These are phyloP conservation scores for Tapirus terrestris DNA, from an alignment of 2,113 vertebrate genomes.

Conservation along the genomic window DNA sequence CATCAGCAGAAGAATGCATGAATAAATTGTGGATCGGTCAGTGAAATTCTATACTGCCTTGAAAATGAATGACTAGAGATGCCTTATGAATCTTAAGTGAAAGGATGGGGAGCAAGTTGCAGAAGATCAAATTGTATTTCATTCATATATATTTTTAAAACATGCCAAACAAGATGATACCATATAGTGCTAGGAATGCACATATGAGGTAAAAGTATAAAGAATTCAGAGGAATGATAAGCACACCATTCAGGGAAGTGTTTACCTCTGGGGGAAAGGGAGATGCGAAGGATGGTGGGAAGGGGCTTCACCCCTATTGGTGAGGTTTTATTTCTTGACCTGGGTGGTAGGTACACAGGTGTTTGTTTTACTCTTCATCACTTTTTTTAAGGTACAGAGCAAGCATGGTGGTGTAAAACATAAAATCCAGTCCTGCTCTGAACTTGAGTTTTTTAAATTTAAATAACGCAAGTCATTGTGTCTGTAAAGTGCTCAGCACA, in stretches of 20 bases:
- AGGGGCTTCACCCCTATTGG: not conserved
- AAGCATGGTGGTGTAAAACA: not conserved
- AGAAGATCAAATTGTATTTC: not conserved
- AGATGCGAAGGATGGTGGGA: not conserved
- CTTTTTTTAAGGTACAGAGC: not conserved
- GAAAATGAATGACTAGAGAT: not conserved
- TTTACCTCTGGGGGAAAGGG: not conserved
- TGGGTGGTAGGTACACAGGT: not conserved
- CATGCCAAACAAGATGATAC: not conserved
- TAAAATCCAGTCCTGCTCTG: not conserved
- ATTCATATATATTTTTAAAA: conserved; percentile 14
- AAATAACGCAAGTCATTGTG: not conserved
- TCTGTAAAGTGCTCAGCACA: not conserved
- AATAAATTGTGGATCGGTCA: not conserved
- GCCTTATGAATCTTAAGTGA: not conserved
- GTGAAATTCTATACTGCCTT: not conserved
- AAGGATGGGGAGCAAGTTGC: not conserved
- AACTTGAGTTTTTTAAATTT: not conserved
- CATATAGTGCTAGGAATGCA: not conserved
- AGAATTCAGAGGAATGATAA: not conserved
- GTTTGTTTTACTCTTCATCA: not conserved
- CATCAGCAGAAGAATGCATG: not conserved
- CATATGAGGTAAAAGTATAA: not conserved
- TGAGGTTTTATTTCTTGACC: conserved; percentile 14
- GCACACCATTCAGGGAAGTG: not conserved